Evolutionary conservation across 2,888 invertebrate species (phyloP).

Genomic region (Pelosia muscerda): DNA sequence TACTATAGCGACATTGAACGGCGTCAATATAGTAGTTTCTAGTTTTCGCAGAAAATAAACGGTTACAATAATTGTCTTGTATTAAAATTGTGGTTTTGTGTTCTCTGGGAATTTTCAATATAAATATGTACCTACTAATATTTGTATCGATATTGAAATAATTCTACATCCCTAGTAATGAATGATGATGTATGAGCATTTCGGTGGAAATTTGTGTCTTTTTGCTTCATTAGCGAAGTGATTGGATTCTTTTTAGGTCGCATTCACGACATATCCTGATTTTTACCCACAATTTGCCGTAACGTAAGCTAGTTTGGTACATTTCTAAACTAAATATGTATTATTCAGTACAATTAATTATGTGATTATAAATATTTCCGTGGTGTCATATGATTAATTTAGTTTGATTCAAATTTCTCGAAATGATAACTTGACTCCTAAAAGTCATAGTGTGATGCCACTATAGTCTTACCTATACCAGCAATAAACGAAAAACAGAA

Average conservation of each 20-base stretch:
- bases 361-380: not conserved
- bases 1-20: too few species aligned
- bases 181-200: slow-evolving; percentile 20
- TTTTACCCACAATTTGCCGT: not conserved
- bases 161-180: not conserved
- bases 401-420: not conserved
- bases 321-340: not conserved
- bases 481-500: too few species aligned
- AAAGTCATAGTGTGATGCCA: not conserved
- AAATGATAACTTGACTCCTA: not conserved
- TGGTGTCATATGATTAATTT: not conserved
- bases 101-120: not conserved
- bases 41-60: too few species aligned
- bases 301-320: not conserved
- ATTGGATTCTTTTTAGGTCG: slow-evolving; percentile 1
- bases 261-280: not conserved
- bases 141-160: not conserved
- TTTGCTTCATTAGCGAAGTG: not conserved
- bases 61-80: not conserved
- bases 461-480: too few species aligned
- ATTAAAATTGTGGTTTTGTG: not conserved
- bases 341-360: not conserved
- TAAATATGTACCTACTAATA: too few species aligned
- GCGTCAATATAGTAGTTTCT: too few species aligned
- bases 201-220: slow-evolving; percentile 8